Conservation (phyloP, 2,888 invertebrate genomes). For the Dynastes tityus region DNA sequence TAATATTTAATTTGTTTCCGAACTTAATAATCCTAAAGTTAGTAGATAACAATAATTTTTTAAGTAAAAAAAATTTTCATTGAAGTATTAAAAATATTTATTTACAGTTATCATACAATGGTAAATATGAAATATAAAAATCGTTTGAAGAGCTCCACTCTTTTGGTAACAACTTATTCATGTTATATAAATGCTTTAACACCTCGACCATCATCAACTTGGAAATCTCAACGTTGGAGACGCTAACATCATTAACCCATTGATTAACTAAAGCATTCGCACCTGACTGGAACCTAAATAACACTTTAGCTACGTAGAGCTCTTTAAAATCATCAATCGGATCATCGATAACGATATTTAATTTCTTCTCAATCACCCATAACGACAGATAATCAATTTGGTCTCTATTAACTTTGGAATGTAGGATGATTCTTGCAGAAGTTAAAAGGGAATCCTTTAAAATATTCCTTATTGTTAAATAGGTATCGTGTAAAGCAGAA, state of each 20-base stretch:
- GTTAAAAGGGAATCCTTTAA: slow-evolving; percentile 73
- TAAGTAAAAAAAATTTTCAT: no score
- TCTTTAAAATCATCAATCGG: slow-evolving; percentile 68
- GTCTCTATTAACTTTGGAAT: slow-evolving; percentile 69
- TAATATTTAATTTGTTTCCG: no score
- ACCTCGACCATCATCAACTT: slow-evolving; percentile 75
- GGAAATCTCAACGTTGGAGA: slow-evolving; percentile 73
- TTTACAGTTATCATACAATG: slow-evolving; percentile 47
- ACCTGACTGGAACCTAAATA: slow-evolving; percentile 73
- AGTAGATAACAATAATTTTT: no score
- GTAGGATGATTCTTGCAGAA: slow-evolving; percentile 74
- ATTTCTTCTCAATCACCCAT: slow-evolving; percentile 77
- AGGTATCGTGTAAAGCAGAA: slow-evolving; percentile 71
- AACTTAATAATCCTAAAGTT: no score
- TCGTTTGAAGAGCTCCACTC: slow-evolving; percentile 74
- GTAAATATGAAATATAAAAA: slow-evolving; percentile 75
- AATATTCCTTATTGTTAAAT: slow-evolving; percentile 72
- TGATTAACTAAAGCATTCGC: slow-evolving; percentile 71
- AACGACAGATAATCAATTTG: slow-evolving; percentile 74
- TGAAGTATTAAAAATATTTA: slow-evolving; percentile 15
- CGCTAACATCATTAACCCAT: slow-evolving; percentile 74
- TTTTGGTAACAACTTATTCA: slow-evolving; percentile 74
- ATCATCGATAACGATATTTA: slow-evolving; percentile 71
- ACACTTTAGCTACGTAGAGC: slow-evolving; percentile 73
- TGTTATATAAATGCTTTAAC: slow-evolving; percentile 73